Conservation (phyloP, 2,888 invertebrate genomes). For the Encarsia formosa region DNA sequence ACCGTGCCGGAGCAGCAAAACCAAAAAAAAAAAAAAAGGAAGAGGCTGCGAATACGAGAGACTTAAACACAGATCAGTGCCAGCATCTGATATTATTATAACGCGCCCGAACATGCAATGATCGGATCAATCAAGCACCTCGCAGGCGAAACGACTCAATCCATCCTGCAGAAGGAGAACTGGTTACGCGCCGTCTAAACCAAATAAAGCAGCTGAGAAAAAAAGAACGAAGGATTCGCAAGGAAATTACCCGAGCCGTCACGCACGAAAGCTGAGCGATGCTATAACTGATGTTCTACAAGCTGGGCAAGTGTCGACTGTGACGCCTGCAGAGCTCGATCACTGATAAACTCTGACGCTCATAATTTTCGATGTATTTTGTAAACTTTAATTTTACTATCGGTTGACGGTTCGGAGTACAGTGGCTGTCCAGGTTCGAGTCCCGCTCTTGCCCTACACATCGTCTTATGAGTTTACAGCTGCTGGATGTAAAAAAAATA, state of each 20-base stretch:
- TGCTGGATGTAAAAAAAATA: too few relatives aligned
- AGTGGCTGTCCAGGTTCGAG: too few relatives aligned
- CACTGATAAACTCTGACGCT: neutral
- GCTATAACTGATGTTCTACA: neutral
- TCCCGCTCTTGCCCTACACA: too few relatives aligned
- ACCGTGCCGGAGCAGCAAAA: neutral
- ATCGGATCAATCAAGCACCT: constrained; percentile 24
- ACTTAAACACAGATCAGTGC: neutral
- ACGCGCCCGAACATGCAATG: constrained; percentile 17
- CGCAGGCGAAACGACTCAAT: constrained; percentile 22
- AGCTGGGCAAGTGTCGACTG: neutral
- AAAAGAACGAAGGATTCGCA: constrained; percentile 1
- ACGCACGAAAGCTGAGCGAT: neutral
- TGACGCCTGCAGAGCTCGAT: neutral
- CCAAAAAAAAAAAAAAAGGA: neutral
- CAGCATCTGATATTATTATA: constrained; percentile 19
- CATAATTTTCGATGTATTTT: neutral
- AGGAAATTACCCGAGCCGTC: constrained; percentile 14
- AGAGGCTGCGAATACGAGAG: neutral
- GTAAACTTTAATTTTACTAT: too few relatives aligned
- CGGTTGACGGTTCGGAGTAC: too few relatives aligned
- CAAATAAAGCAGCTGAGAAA: constrained; percentile 8
- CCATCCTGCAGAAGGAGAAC: constrained; percentile 15
- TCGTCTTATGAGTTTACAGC: too few relatives aligned
- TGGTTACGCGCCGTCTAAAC: constrained; percentile 14